Evolutionary conservation across 2,888 invertebrate species (phyloP).

Genomic region (Lapara coniferarum): DNA sequence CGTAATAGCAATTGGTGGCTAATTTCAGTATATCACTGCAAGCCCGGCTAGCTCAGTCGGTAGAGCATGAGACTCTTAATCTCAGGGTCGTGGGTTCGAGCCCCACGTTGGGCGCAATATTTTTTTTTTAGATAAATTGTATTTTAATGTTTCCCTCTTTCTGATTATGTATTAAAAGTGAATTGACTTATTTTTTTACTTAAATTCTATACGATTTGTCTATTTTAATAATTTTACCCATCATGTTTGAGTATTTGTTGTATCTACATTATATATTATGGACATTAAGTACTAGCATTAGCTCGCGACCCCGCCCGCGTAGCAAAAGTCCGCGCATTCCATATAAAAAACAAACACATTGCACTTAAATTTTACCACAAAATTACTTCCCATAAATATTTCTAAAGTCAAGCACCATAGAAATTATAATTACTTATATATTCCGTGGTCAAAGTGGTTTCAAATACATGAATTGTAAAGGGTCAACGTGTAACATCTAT

Average conservation of each 20-base stretch:
- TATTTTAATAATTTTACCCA: too few species aligned
- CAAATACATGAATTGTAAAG: slow-evolving; percentile 16
- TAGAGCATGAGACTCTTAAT: slow-evolving; percentile 86
- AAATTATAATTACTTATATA: slow-evolving; percentile 7
- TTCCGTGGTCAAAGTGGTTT: slow-evolving; percentile 18
- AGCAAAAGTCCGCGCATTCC: too few species aligned
- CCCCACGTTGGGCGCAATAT: slow-evolving; percentile 84
- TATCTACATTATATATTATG: too few species aligned
- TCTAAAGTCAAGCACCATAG: neutral
- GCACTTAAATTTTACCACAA: neutral
- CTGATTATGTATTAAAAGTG: too few species aligned
- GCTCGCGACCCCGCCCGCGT: too few species aligned
- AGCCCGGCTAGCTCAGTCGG: slow-evolving; percentile 84
- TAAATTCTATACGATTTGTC: too few species aligned
- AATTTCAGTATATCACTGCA: neutral
- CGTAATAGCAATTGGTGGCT: neutral
- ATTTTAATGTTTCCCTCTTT: too few species aligned
- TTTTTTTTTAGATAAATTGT: neutral
- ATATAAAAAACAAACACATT: neutral
- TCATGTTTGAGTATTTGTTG: too few species aligned
- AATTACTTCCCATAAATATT: slow-evolving; percentile 4
- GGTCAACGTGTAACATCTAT: slow-evolving; percentile 24
- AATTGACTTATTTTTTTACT: too few species aligned
- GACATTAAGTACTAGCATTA: too few species aligned
- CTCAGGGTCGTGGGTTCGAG: slow-evolving; percentile 87